Percentiles rank a stretch among this genome's conserved stretches.
Evolutionary conservation across 1,140 invertebrate genomes (phyloP).

Genomic region (Bombus confusus): DNA sequence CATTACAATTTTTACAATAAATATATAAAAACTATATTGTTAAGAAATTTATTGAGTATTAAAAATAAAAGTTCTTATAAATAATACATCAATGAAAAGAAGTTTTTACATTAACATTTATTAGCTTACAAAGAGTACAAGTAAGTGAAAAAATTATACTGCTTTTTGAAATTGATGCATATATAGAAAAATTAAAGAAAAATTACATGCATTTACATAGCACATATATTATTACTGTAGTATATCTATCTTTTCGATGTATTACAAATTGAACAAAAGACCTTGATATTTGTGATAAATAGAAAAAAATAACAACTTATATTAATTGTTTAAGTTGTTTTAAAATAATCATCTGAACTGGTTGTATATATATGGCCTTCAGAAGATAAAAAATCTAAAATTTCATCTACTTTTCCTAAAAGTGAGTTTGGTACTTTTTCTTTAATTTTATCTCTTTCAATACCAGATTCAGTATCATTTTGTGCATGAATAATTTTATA

Average conservation of each 20-base stretch:
- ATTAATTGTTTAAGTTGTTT: constrained; percentile 72
- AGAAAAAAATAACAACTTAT: neutral
- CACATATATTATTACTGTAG: too few species aligned
- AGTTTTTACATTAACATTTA: neutral
- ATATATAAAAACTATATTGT: neutral
- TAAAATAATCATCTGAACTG: constrained; percentile 79
- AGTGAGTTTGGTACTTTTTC: constrained; percentile 62
- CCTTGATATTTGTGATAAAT: neutral
- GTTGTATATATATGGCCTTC: constrained; percentile 82
- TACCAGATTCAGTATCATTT: constrained; percentile 72
- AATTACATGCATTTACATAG: neutral
- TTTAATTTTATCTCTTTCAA: constrained; percentile 73
- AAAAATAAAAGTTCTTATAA: neutral
- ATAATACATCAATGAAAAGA: neutral
- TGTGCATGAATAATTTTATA: constrained; percentile 73
- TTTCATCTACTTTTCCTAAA: constrained; percentile 69
- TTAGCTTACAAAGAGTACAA: neutral
- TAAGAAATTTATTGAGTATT: neutral
- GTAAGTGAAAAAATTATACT: neutral
- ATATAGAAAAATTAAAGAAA: neutral
- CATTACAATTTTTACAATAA: neutral
- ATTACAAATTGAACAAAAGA: neutral
- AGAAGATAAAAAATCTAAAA: constrained; percentile 77
- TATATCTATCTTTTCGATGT: neutral
- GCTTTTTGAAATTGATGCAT: neutral